Evolutionary conservation across 2,797 vertebrate species (phyloP), one percentile per base, ranked within the genome.

Genomic region (Cheirogaleus major): DNA sequence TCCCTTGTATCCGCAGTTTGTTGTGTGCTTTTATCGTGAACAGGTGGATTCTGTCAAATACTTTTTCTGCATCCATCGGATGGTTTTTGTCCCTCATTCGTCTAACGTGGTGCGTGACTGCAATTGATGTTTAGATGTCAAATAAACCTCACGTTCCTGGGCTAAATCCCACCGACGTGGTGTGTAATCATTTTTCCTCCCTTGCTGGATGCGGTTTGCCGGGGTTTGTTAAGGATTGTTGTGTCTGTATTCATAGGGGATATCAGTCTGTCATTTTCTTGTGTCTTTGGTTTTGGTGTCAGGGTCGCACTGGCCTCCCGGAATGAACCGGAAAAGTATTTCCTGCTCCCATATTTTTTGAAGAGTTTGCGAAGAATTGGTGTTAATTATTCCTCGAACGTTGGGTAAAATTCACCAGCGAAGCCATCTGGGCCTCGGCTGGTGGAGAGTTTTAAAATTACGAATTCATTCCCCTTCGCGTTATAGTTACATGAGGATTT

Each of bases 91-190:
- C 9, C 57, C 79, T 57, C 38, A 12, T 63, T 35, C 38, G 30
- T 8, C 27, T 48, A 25, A n/a, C 1, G 1, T 0, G 27, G 1
- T 4, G 7, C 5, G 0, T 38, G 8, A 20, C 15, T 2, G n/a
- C 27, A 13, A 1, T 12, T 7, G 72, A 30, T 9, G 15, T 52
- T 5, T 35, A 13, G 35, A 22, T 23, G 35, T 52, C 4, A 43
- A 76, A n/a, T n/a, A 27, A 15, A 23, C 8, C n/a, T 69, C n/a
- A 35, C 18, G 0, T 35, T 79, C 70, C 7, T 12, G 27, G 45
- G 45, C 5, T 10, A 3, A 48, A 63, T 25, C 27, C 61, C 41
- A 32, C 50, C 8, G 41, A 22, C 2, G 0, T 7, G 38, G 10
- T 14, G 11, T 0, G 11, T 55, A 6, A 38, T 4, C 5, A 12